Conservation (phyloP, 2,113 vertebrate species). For the Aepyceros melampus region DNA sequence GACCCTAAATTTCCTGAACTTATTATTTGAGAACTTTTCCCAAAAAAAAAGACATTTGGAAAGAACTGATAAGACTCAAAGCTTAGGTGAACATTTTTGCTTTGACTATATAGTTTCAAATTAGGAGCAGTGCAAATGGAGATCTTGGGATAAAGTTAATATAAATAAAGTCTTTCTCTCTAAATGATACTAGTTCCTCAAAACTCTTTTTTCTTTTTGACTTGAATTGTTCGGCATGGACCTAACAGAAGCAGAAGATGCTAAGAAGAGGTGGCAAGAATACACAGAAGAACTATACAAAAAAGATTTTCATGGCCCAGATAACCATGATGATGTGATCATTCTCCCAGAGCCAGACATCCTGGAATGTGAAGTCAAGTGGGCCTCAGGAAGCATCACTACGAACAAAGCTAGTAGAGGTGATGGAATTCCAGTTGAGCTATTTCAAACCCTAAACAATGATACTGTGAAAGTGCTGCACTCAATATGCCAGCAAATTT, state of each 20-base stretch:
- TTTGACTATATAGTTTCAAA: slow-evolving; percentile 44
- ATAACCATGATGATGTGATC: background rate
- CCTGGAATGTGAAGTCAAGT: background rate
- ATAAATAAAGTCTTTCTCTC: slow-evolving; percentile 66
- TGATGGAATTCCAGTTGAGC: background rate
- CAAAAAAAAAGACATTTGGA: slow-evolving; percentile 6
- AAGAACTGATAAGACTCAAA: slow-evolving; percentile 2
- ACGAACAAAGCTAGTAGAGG: background rate
- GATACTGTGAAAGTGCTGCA: background rate
- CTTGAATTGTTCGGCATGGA: slow-evolving; percentile 29
- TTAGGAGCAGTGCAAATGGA: slow-evolving; percentile 41
- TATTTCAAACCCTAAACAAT: background rate
- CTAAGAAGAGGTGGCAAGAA: background rate
- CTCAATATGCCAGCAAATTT: background rate
- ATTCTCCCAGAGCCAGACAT: background rate
- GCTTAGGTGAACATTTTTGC: slow-evolving; percentile 46
- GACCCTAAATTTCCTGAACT: slow-evolving; percentile 9
- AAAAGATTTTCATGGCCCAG: background rate
- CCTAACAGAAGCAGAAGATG: background rate
- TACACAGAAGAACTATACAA: background rate
- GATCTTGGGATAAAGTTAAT: slow-evolving; percentile 60
- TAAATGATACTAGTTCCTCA: slow-evolving; percentile 61
- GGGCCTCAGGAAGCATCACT: background rate
- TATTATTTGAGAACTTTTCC: background rate
- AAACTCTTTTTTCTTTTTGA: slow-evolving; percentile 61